phyloP scores from a whole-genome alignment of 2,888 invertebrate species.

The Drosophila imparisetae region DNA sequence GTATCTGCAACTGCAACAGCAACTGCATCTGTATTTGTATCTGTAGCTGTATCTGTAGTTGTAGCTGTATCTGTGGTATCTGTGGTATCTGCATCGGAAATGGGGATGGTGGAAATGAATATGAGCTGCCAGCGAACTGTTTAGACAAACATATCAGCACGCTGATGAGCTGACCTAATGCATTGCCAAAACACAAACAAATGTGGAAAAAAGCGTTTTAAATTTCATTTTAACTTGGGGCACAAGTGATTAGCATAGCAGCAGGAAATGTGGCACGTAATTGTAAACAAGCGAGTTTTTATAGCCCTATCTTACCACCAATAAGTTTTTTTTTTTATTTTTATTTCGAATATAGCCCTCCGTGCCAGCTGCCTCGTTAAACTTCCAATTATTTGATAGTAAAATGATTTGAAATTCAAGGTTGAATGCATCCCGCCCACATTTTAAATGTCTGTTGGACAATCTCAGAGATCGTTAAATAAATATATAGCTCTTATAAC shows the following conservation, averaged over 20 bases:
- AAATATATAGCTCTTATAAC: background rate
- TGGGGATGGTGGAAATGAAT: slow-evolving; percentile 31
- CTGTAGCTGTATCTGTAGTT: background rate
- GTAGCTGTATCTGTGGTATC: background rate
- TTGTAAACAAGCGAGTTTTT: slow-evolving; percentile 20
- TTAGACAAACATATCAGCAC: slow-evolving; percentile 39
- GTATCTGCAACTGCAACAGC: slow-evolving; percentile 1
- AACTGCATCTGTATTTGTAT: background rate
- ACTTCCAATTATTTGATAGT: slow-evolving; percentile 35
- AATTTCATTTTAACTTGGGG: slow-evolving; percentile 65
- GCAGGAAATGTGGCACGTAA: slow-evolving; percentile 59
- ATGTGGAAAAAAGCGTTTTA: slow-evolving; percentile 41
- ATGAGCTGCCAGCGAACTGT: slow-evolving; percentile 56
- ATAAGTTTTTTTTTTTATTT: slow-evolving; percentile 17
- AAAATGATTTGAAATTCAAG: slow-evolving; percentile 41
- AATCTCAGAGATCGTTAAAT: background rate
- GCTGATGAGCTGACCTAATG: slow-evolving; percentile 53
- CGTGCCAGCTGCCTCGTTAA: slow-evolving; percentile 36
- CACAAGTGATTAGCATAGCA: slow-evolving; percentile 37
- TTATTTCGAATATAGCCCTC: slow-evolving; percentile 11
- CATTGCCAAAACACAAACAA: slow-evolving; percentile 55
- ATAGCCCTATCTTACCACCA: slow-evolving; percentile 38
- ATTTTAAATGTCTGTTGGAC: background rate
- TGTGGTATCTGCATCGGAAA: slow-evolving; percentile 15
- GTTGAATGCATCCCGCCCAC: slow-evolving; percentile 21